Base-by-base conservation (phyloP, 2,113 vertebrate species). In the Engystomops pustulosus region DNA sequence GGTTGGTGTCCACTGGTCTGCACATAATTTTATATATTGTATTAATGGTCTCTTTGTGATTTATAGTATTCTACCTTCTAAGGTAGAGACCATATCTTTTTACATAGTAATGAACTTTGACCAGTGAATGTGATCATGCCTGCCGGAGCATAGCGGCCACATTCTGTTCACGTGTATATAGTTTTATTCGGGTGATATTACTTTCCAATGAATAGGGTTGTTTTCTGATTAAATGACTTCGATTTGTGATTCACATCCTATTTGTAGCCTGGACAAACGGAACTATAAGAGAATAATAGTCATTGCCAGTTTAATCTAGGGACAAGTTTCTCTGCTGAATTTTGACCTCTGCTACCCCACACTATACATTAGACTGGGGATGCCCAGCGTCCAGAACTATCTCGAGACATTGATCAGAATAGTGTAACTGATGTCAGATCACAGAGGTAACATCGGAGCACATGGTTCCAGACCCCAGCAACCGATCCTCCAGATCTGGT, bases 81-180 rank as follows among this genome's bases (percentile, higher is more conserved):
- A 72, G 34, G 32, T 75, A 75, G 47, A 75, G 53, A 34, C 72
- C 45, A 51, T 30, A 34, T 75, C 45, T 34, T 75, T 53, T 51
- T 32, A 75, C 72, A 32, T 30, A 74, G 71, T 74, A 49, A 49
- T 74, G 41, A 74, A 74, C 71, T 49, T 74, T 74, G 44, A 49
- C 27, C 45, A n/a, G n/a, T n/a, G n/a, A n/a, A 30, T 51, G 32
- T 75, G 72, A 75, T 17, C 71, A 10, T 74, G 71, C 71, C 14
- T 49, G 15, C 7, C 25, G 32, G 38, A 45, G 23, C 32, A 20
- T 51, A 74, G 72, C 15, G 30, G 25, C 27, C 71, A 75, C 72
- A 0, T 53, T 34, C 17, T 51, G 45, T 32, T 75, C 72, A 75
- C 72, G 47, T 75, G 72, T 18, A 51, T 25, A 20, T 51, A 30